Evolutionary conservation across 1,140 invertebrate genomes (phyloP), one percentile per base, ranked within the genome.

Genomic region (Melitaea cinxia): DNA sequence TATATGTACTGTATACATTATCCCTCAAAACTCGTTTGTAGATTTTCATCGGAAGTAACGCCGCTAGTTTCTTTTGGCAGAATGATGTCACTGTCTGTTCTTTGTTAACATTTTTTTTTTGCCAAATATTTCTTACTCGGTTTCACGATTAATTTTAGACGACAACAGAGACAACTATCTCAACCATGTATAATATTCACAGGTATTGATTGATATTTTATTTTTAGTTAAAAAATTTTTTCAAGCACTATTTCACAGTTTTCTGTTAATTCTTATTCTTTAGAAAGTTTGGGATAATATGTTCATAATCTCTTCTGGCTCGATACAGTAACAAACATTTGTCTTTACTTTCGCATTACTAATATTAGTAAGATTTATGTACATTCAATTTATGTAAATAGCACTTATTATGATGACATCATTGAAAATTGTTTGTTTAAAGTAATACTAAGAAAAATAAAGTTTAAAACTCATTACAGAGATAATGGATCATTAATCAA

Each of bases 71-170:
- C 15, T 19, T 63, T 47, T 24, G 39, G 5, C 45, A 14, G 35
- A 23, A 49, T 67, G 65, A 67, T 61, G 58, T 67, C 65, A 67
- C 39, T 28, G 50, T 61, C 45, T 61, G 53, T 56, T 37, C 42
- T 53, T 17, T 67, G 57, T 67, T 61, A 56, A 67, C 58, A 53
- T 61, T 67, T 67, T 67, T n/a, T 56, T 67, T 21, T n/a, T 67
- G 58, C 19, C 50, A 66, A 66, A 66, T 39, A 33, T 67, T 61
- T 55, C 57, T 65, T 67, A 61, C 56, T 61, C 52, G 37, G n/a
- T 52, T 56, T 39, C 58, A 30, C 33, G 52, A 66, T 33, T 61
- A 50, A 61, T 60, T 59, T 55, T 45, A 45, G 39, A 39, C 15
- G 49, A 26, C 33, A 21, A 37, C 14, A 47, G 42, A 49, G 45